These are phyloP conservation scores for Anabas testudineus DNA, from an alignment of 2,797 vertebrate genomes.

Conservation along the genomic window DNA sequence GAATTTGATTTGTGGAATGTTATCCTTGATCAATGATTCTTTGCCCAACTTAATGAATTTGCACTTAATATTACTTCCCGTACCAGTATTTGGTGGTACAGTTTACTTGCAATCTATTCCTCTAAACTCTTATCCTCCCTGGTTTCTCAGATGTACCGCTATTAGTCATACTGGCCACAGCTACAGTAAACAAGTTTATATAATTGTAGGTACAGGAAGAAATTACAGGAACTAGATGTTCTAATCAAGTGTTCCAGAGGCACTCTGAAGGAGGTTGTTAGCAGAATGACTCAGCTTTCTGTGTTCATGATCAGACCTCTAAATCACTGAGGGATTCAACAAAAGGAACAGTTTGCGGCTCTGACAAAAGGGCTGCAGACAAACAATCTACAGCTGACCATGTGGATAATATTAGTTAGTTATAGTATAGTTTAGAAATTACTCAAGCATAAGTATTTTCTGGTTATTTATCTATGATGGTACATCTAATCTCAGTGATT, in stretches of 20 bases:
- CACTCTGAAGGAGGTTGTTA: not conserved
- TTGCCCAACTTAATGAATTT: not conserved
- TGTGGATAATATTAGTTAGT: no score
- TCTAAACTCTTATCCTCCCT: not conserved
- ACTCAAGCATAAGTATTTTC: no score
- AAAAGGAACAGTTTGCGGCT: not conserved
- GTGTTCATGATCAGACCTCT: not conserved
- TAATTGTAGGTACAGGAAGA: not conserved
- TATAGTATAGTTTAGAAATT: no score
- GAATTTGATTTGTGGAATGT: not conserved
- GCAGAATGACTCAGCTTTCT: not conserved
- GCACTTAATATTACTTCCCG: not conserved
- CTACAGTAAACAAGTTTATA: not conserved
- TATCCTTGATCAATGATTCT: no score
- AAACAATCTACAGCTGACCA: not conserved
- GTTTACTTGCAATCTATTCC: not conserved
- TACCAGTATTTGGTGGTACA: not conserved
- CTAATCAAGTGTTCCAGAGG: not conserved
- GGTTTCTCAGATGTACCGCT: not conserved
- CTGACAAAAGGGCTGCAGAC: no score
- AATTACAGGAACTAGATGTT: not conserved
- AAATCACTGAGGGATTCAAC: not conserved
- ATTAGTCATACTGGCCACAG: not conserved
- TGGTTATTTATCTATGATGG: no score
- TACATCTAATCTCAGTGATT: no score